Evolutionary conservation across 37 sponge, comb jelly and placozoan genomes (phyloP).

Genomic region (Mnemiopsis leidyi): DNA sequence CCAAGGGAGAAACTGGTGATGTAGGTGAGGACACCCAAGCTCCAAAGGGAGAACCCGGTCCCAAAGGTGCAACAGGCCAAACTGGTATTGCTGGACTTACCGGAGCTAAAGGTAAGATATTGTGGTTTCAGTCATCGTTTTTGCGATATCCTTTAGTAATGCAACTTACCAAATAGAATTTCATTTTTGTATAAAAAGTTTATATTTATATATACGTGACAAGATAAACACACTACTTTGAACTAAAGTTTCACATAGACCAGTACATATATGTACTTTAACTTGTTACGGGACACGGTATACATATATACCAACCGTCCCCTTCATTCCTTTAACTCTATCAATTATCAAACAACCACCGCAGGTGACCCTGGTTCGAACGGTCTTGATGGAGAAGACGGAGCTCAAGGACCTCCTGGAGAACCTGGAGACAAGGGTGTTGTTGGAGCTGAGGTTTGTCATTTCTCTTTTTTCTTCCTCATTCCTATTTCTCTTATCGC

Average conservation of each 20-base stretch:
- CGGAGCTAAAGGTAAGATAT: not conserved
- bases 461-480: too few relatives aligned
- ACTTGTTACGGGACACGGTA: too few relatives aligned
- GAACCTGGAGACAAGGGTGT: not conserved
- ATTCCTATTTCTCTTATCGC: too few relatives aligned
- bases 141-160: not conserved
- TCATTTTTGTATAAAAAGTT: too few relatives aligned
- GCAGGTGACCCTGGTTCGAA: constrained; percentile 35
- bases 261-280: too few relatives aligned
- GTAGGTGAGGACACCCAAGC: not conserved
- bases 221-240: too few relatives aligned
- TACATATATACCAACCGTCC: too few relatives aligned
- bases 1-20: not conserved
- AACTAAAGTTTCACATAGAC: too few relatives aligned
- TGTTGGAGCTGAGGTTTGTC: not conserved
- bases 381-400: constrained; percentile 25
- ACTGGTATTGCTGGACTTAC: not conserved
- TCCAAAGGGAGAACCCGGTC: not conserved
- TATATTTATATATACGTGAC: too few relatives aligned
- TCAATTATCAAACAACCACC: too few relatives aligned
- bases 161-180: too few relatives aligned
- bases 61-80: not conserved
- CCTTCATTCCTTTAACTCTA: too few relatives aligned
- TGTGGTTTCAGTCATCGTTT: not conserved
- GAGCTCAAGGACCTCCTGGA: not conserved